Evolutionary conservation across 2,888 invertebrate genomes (phyloP).

Genomic region (Brachypterus glaber): DNA sequence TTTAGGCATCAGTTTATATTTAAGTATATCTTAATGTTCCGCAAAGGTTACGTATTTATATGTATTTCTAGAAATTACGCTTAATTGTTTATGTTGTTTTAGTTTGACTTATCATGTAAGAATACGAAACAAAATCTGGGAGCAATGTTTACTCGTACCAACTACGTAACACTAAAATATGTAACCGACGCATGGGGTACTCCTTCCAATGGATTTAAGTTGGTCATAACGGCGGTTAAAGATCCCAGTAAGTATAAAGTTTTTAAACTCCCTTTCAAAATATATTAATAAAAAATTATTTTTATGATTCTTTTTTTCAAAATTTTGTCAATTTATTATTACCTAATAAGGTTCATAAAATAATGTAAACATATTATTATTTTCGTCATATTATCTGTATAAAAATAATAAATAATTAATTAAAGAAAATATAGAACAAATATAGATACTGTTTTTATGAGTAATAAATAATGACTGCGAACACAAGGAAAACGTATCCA

Average conservation of each 20-base stretch:
- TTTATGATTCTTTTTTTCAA: background rate
- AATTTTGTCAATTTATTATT: no score
- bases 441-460: no score
- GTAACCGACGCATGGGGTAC: slow-evolving; percentile 91
- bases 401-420: no score
- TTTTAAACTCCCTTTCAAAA: slow-evolving; percentile 3
- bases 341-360: no score
- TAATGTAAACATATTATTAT: no score
- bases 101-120: slow-evolving; percentile 86
- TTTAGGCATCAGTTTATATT: slow-evolving; percentile 2
- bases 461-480: no score
- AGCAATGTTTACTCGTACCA: slow-evolving; percentile 82
- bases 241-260: slow-evolving; percentile 72
- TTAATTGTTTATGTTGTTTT: slow-evolving; percentile 39
- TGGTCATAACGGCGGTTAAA: slow-evolving; percentile 89
- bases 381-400: no score
- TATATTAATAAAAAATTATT: background rate
- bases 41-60: no score
- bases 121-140: slow-evolving; percentile 84
- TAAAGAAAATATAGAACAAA: no score
- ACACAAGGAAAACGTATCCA: no score
- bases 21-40: no score
- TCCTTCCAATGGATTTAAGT: slow-evolving; percentile 82
- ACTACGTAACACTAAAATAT: slow-evolving; percentile 89
- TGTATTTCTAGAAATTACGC: no score